Base-by-base conservation (phyloP, 2,888 invertebrate genomes). In the Mesopsocus fuscifrons region DNA sequence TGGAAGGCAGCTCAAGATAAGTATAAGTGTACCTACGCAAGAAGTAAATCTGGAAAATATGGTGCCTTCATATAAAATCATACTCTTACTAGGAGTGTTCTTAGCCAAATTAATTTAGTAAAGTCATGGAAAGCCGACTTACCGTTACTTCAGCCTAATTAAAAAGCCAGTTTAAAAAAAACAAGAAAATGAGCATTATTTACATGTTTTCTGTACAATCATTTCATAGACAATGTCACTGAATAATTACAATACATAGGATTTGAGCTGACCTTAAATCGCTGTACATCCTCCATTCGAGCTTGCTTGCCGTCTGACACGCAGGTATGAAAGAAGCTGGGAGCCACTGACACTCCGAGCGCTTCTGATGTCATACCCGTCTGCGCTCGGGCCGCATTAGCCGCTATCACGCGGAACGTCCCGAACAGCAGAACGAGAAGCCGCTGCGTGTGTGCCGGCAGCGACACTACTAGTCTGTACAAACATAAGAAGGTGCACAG, bases 281-380 rank as follows among this genome's bases (percentile, higher is more conserved):
- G 73, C 59, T 87, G 75, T 46, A 92, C 88, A 64, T 92, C 92
- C 67, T 91, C 89, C 83, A 92, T 87, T 63, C 85, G 83, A 48
- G 91, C 92, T 41, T 87, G 82, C 67, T 89, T 85, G 49, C 89
- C 91, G 62, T 89, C 88, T 55, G 85, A 84, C 55, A 92, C 89
- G 67, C 92, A 92, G 52, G 87, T 84, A 64, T 91, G 91, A 67
- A 94, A 92, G 64, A 94, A 88, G 53, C 89, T 91, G 17, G 92
- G 92, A 43, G 92, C 92, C 41, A 92, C 92, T 32, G 88, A 88
- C 55, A 94, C 91, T 49, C 91, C 91, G 51, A 94, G 69, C 33
- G 92, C 91, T 65, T 92, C 91, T 53, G 89, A 85, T 52, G 85
- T 85, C 92, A 92, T 92, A 52, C 88, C 87, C 43, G 89, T 89